Base-by-base conservation (phyloP, 2,113 vertebrate species). In the Nibea albiflora region DNA sequence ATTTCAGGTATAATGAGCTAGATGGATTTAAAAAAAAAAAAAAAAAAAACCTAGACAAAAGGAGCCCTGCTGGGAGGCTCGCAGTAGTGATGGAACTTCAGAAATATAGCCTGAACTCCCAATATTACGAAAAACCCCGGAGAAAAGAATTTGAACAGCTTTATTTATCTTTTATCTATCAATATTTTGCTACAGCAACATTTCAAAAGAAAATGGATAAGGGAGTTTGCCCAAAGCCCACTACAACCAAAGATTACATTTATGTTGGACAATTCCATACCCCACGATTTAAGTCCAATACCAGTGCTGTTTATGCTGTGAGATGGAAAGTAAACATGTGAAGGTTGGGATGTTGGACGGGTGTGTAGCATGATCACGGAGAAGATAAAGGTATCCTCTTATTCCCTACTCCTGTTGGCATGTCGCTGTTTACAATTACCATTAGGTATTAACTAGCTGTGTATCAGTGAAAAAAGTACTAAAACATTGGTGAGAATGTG, bases 1-100 rank as follows among this genome's bases (percentile, higher is more conserved):
- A 42, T 49, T 78, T 76, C 52, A 79, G 42, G 68, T 75, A 74
- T 63, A 78, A 72, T 81, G 44, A 84, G 68, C 78, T 8, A 57
- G 49, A 77, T 58, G 2, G 2, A 63, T 68, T 68, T 53, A 26
- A 26, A 26, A 26, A 26, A 26, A 26, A 26, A 26, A 26, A 26
- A 26, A 2, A 26, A 26, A 26, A 58, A 70, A 50, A 22, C 26
- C 15, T 5, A 73, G 63, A 72, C 50, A 42, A 4, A 11, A 73
- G 57, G 52, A 68, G 46, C 69, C 19, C 6, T 19, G 50, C 75
- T 77, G 58, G 17, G 24, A 56, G 22, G 16, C 26, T 8, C 0
- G 0, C 42, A 64, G 49, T 10, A 31, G 11, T 58, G 35, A 73
- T 73, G 46, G 31, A 72, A 74, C 54, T 81, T 63, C 35, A 60